These are phyloP conservation scores for Ailuropoda melanoleuca DNA, from an alignment of 2,113 vertebrate species.

Conservation along the genomic window DNA sequence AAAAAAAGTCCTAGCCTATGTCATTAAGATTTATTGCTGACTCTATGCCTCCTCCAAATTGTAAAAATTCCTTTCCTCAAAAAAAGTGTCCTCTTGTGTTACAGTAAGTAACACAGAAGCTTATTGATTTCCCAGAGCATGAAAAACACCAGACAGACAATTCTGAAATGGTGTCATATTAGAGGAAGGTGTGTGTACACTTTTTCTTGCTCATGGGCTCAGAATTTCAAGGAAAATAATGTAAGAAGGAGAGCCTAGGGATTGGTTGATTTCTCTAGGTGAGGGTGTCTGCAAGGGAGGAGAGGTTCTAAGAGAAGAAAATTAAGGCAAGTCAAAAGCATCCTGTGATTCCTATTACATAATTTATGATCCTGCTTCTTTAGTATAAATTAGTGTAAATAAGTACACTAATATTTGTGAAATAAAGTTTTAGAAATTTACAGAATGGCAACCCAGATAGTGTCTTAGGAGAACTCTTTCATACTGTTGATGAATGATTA, in stretches of 20 bases:
- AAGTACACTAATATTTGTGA: not conserved
- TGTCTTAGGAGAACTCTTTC: not conserved
- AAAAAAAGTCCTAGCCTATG: not conserved
- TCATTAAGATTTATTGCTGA: not conserved
- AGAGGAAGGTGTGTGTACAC: not conserved
- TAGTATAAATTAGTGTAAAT: not conserved
- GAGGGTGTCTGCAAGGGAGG: not conserved
- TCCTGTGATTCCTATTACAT: not conserved
- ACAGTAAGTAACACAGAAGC: not conserved
- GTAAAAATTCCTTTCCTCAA: not conserved
- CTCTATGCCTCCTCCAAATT: not conserved
- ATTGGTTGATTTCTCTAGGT: not conserved
- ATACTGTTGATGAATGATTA: not conserved
- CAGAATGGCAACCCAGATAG: not conserved
- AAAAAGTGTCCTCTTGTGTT: not conserved
- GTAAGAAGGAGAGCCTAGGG: not conserved
- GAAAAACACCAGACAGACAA: not conserved
- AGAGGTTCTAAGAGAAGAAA: not conserved
- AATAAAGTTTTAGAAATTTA: not conserved
- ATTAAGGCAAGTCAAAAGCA: not conserved
- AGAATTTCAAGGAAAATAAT: not conserved
- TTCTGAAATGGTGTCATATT: not conserved
- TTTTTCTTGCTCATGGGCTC: not conserved
- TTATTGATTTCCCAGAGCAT: not conserved
- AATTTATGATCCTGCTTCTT: not conserved